Base-by-base conservation (phyloP, 2,888 invertebrate genomes). In the Imbricaverruca yamaguchii region DNA sequence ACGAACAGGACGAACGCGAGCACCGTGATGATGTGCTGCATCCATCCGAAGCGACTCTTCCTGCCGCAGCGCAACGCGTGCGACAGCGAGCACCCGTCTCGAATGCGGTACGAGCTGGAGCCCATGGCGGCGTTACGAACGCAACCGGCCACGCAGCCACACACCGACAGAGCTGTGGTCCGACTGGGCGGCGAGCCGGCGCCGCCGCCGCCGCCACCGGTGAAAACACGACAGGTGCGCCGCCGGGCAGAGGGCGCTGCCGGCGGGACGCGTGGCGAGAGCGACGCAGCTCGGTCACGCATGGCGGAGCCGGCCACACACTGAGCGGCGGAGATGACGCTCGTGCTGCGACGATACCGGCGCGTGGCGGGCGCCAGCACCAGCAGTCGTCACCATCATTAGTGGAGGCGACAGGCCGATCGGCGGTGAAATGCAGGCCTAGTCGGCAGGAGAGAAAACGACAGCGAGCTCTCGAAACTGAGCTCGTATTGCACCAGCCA, bases 1-100 rank as follows among this genome's bases (percentile, higher is more conserved):
- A 86, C 86, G 82, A 86, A 86, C 65, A 86, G 84, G 56, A 86
- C 80, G 80, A 86, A 84, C 21, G 86, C 85, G 25, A 86, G 83
- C 74, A 84, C 83, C 15, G 86, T 86, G 77, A 86, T 84, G 25
- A 86, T 83, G 81, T 86, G 85, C 77, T 86, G 84, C 82, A 86
- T 82, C 85, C 86, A 86, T 67, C 86, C 86, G 25, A 83, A 79
- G 23, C 59, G n/a, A 13, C 79, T 59, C 59, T 79, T 79, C 12
- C 79, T 21, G 57, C 79, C 57, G 57, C 79, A 79, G 25, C 59
- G 23, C 15, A 79, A 55, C 74, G 74, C 74, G 23, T 18, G 15
- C 18, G 53, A 15, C 55, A 53, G 74, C 74, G 74, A 74, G 53
- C 74, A 74, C 0, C 55, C 74, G 53, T 55, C 74, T 3, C 74